Percentiles rank a stretch among this genome's conserved stretches.
These are phyloP conservation scores for Linepithema humile DNA, from an alignment of 1,140 invertebrate genomes.

Conservation along the genomic window DNA sequence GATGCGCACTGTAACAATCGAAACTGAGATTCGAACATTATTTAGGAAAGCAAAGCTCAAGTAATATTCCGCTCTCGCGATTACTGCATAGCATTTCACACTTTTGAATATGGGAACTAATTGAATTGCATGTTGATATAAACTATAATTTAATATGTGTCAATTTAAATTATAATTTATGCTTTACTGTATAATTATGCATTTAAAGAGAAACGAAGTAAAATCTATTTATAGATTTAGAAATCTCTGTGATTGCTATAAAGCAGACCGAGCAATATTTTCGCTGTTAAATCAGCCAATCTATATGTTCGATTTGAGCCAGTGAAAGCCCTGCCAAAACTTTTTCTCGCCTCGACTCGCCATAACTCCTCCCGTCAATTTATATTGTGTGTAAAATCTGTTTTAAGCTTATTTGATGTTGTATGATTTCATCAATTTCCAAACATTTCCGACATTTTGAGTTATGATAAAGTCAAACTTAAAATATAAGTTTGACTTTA, in stretches of 20 bases:
- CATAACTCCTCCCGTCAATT: background rate
- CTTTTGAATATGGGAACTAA: background rate
- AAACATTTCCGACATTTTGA: background rate
- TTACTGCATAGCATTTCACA: slow-evolving; percentile 10
- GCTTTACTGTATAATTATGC: background rate
- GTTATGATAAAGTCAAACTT: background rate
- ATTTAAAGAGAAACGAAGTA: background rate
- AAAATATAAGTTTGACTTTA: background rate
- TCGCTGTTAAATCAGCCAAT: slow-evolving; percentile 20
- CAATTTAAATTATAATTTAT: background rate
- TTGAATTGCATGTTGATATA: slow-evolving; percentile 7
- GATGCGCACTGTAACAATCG: slow-evolving; percentile 17
- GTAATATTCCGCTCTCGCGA: background rate
- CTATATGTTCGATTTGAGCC: background rate
- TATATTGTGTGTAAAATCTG: background rate
- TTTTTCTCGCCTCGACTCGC: background rate
- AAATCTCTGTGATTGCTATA: background rate
- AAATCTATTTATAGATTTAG: background rate
- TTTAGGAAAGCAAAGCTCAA: slow-evolving; percentile 33
- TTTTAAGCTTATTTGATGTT: background rate
- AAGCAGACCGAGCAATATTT: background rate
- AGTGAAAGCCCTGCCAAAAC: slow-evolving; percentile 1
- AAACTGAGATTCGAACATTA: slow-evolving; percentile 47
- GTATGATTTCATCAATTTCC: background rate
- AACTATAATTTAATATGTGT: background rate